Evolutionary conservation across 2,888 invertebrate genomes (phyloP), one percentile per base, ranked within the genome.

Genomic region (Laspeyria flexula): DNA sequence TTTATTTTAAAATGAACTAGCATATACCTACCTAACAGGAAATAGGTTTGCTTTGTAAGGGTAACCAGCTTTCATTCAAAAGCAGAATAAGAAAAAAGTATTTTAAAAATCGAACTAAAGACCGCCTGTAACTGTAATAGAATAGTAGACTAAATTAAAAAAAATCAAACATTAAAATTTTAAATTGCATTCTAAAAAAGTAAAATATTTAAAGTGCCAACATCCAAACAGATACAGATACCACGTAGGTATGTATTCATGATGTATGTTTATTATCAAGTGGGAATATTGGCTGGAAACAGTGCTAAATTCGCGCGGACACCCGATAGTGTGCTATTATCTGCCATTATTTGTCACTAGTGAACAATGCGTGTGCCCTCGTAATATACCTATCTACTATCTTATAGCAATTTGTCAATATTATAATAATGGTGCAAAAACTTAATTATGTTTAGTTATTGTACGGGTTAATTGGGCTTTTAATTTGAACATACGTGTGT

Each of bases 271-370:
- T 87, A 90, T 90, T 88, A 89, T 87, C 85, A 82, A 81, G 74
- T 74, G 80, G 75, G 88, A 88, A 89, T 88, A 89, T 90, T 90
- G 90, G 90, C 91, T 86, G 85, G 87, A 79, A 82, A 84, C 87
- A 88, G 88, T 86, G 78, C 85, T 90, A 90, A 90, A 91, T 90
- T 89, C 79, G 77, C 78, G 65, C 73, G 79, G 85, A 88, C 88
- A 91, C 85, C 85, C 88, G 91, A 91, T 90, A 91, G 78, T 85
- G 86, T 85, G 87, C 88, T 86, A 91, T 90, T 92, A 92, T 92
- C 91, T 86, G 79, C 83, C 83, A 89, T 91, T 90, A 91, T 92
- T 91, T 90, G 91, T 92, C 91, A 90, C 81, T 79, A 82, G 75
- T 84, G 86, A 86, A 91, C 91, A 91, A 91, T 90, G 86, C 81